A percentile compares a stretch with the other conserved stretches of the same genome.
Evolutionary conservation across 1,140 invertebrate genomes (phyloP).

Genomic region (Spodoptera frugiperda): DNA sequence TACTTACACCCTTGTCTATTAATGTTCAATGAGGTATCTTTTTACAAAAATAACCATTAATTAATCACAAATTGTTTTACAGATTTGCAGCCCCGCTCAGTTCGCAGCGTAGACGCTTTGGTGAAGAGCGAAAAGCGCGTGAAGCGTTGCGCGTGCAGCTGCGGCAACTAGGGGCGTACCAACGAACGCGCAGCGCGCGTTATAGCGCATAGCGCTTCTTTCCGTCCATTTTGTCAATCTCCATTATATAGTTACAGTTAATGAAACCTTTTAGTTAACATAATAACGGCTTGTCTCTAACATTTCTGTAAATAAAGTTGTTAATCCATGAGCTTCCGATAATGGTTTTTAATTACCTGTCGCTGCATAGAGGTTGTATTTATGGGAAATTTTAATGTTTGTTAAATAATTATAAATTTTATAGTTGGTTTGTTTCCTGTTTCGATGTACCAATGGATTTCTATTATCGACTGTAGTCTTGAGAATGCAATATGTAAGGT

Average conservation of each 20-base stretch:
- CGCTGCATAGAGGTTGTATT: conserved; percentile 58
- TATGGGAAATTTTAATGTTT: conserved; percentile 62
- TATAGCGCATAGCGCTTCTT: conserved; percentile 41
- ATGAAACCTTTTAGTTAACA: conserved; percentile 57
- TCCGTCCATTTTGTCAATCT: conserved; percentile 68
- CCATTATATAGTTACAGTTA: conserved; percentile 58
- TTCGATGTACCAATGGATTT: conserved; percentile 44
- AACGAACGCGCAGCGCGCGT: conserved; percentile 1
- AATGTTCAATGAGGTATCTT: background rate
- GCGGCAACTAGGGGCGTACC: conserved; percentile 59
- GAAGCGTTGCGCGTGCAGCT: conserved; percentile 78
- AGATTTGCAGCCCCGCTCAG: conserved; percentile 82
- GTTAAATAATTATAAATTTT: conserved; percentile 62
- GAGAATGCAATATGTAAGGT: conserved; percentile 50
- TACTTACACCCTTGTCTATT: conserved; percentile 1
- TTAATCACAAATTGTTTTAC: conserved; percentile 33
- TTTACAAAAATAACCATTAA: conserved; percentile 64
- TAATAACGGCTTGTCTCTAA: conserved; percentile 64
- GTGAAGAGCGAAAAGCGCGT: conserved; percentile 71
- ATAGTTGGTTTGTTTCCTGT: conserved; percentile 53
- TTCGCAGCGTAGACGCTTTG: conserved; percentile 75
- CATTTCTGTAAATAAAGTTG: conserved; percentile 78
- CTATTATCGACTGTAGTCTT: conserved; percentile 35
- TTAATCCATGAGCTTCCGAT: conserved; percentile 58
- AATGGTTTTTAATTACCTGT: conserved; percentile 59